Base-by-base conservation (phyloP, 2,888 invertebrate species). In the Chrysolina americana region DNA sequence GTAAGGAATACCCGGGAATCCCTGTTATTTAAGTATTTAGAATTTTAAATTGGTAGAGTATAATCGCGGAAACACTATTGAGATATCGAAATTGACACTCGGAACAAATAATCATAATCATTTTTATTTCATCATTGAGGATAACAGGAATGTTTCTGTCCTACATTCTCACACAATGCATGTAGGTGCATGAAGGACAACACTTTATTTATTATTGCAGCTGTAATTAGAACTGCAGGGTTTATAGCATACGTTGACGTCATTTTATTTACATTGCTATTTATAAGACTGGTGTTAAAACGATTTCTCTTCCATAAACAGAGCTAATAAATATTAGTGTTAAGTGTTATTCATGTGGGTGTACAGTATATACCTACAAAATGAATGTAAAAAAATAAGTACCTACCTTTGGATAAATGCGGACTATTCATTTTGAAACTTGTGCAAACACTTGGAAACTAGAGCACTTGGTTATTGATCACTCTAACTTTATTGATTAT, bases 321-420 rank as follows among this genome's bases (percentile, higher is more conserved):
- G 15, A 23, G 23, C 23, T 9, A 17, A n/a, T n/a, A n/a, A 15
- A 36, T 59, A 56, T 62, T 41, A 13, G 47, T 44, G 9, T 59
- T 1, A 19, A 44, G 17, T 48, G 10, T 15, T 53, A 28, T n/a
- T n/a, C n/a, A n/a, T 50, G 56, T 68, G 41, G 50, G 44, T 28
- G 53, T 41, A 59, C 50, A 41, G 64, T 17, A 59, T 65, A 44
- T 75, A 62, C 48, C 70, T 63, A 63, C 11, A 11, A 21, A 65
- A 9, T 44, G 41, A 53, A 71, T 17, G 8, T 66, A 75, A 56
- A 73, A 66, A 63, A 47, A 70, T 50, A 28, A 62, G 8, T 36
- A 72, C 81, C 76, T 75, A 82, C 82, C 82, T 79, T 78, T 80
- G 15, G 80, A 71, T 41, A 82, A 76, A 81, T 82, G 82, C 4